phyloP scores from a whole-genome alignment of 2,888 invertebrate genomes.

The Dicyrtomina minuta region DNA sequence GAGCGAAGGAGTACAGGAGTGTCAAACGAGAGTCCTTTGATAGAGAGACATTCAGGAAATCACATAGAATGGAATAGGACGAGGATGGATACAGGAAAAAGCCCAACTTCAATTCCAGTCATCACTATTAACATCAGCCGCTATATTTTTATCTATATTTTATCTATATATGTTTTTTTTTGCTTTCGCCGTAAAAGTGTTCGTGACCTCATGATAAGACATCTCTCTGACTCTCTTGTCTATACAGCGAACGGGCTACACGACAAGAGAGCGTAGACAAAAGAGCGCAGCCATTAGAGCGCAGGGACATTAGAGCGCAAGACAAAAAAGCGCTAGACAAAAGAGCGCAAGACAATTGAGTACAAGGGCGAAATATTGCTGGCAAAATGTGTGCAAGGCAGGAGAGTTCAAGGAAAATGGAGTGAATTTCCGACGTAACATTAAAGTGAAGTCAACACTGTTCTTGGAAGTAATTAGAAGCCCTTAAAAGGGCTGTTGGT shows the following conservation, averaged over 20 bases:
- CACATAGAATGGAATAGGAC: slow-evolving; percentile 13
- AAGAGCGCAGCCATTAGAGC: too few relatives aligned
- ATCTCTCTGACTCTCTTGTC: not conserved
- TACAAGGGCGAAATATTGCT: not conserved
- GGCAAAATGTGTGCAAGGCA: too few relatives aligned
- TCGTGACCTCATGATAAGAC: slow-evolving; percentile 3
- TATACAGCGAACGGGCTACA: too few relatives aligned
- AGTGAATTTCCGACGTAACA: too few relatives aligned
- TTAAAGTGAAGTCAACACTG: too few relatives aligned
- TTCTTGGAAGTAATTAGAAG: too few relatives aligned
- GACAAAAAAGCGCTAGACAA: too few relatives aligned
- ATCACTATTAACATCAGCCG: slow-evolving; percentile 26
- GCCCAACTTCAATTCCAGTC: slow-evolving; percentile 15
- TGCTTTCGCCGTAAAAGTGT: slow-evolving; percentile 21
- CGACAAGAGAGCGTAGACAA: too few relatives aligned
- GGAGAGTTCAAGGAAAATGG: too few relatives aligned
- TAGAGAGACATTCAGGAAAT: slow-evolving; percentile 6
- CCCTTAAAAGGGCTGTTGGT: too few relatives aligned
- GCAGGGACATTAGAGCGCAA: too few relatives aligned
- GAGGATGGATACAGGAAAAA: slow-evolving; percentile 17
- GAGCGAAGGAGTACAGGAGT: not conserved
- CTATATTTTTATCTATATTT: too few relatives aligned
- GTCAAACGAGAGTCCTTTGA: slow-evolving; percentile 2
- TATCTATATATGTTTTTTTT: not conserved
- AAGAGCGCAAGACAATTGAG: not conserved